Evolutionary conservation across 2,797 vertebrate species (phyloP), one percentile per base, ranked within the genome.

Genomic region (Poliocrania exsul): DNA sequence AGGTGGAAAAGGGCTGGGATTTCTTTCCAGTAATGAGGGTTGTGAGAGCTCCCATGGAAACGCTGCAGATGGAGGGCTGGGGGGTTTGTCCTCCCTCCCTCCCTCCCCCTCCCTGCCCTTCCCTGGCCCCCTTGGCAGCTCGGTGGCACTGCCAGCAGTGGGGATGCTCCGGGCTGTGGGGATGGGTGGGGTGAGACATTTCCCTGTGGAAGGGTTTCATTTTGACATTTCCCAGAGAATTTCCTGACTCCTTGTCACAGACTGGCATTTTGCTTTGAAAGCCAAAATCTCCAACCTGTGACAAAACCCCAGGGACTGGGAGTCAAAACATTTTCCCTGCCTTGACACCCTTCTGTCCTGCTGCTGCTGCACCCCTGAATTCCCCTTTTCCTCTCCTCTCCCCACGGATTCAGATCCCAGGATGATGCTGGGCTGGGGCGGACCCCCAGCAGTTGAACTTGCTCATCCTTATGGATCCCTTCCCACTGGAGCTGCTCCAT

Each of bases 401-500:
- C 49, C 19, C 8, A 0, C 0, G 24, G 47, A 5, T 14, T 4
- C 0, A 11, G 31, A 21, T 25, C 28, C 25, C 7, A 6, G 40
- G 38, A 17, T 0, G 5, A 3, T 2, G 40, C 25, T 20, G 67
- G 25, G 47, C 12, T 44, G 86, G 65, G 38, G 44, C 61, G 78
- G 51, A 89, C 28, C 31, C n/a, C 35, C 21, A 4, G 0, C 2
- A 2, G 1, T 0, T 10, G 31, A 33, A 0, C 4, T 29, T 7
- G 26, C 13, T 31, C 46, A 31, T 61, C 37, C 56, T 29, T 11
- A 1, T 0, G 57, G 46, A 18, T 73, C 31, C 40, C 13, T 56
- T 56, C 67, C 24, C 13, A 0, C 23, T 1, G 8, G 62, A 57
- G 71, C 26, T 17, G 8, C 23, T 31, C 51, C 15, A 0, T 1